phyloP scores from a whole-genome alignment of 2,888 invertebrate species.

The Callinectes sapidus region DNA sequence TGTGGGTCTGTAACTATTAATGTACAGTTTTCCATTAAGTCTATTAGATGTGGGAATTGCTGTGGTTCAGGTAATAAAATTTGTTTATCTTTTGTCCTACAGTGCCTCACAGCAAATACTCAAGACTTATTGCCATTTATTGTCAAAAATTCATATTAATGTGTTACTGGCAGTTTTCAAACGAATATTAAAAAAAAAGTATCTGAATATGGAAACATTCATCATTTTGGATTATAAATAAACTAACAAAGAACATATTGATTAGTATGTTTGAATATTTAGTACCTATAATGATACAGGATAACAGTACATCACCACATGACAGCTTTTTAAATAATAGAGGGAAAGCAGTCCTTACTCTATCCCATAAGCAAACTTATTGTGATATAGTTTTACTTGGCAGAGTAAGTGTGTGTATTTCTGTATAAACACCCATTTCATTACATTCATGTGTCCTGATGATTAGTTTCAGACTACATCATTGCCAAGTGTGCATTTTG shows the following conservation, averaged over 20 bases:
- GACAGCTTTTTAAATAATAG: neutral
- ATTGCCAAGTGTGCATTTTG: neutral
- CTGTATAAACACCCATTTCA: too few species aligned
- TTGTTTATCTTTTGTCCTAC: neutral
- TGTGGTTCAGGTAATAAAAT: neutral
- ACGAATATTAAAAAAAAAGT: neutral
- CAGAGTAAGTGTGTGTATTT: too few species aligned
- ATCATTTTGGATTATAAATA: neutral
- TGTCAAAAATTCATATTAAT: neutral
- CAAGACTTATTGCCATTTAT: neutral
- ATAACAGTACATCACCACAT: neutral
- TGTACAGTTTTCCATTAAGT: neutral
- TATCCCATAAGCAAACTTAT: neutral
- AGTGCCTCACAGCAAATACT: neutral
- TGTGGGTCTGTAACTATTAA: too few species aligned
- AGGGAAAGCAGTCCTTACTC: neutral
- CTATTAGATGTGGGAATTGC: neutral
- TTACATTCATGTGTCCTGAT: neutral
- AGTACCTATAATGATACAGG: neutral
- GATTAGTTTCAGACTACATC: neutral
- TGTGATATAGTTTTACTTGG: neutral
- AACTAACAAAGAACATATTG: neutral
- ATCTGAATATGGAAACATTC: neutral
- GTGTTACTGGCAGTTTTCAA: neutral
- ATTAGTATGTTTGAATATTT: neutral